A percentile compares a stretch with the other conserved stretches of the same genome.
Evolutionary conservation across 2,797 vertebrate species (phyloP).

Genomic region (Melanogrammus aeglefinus): DNA sequence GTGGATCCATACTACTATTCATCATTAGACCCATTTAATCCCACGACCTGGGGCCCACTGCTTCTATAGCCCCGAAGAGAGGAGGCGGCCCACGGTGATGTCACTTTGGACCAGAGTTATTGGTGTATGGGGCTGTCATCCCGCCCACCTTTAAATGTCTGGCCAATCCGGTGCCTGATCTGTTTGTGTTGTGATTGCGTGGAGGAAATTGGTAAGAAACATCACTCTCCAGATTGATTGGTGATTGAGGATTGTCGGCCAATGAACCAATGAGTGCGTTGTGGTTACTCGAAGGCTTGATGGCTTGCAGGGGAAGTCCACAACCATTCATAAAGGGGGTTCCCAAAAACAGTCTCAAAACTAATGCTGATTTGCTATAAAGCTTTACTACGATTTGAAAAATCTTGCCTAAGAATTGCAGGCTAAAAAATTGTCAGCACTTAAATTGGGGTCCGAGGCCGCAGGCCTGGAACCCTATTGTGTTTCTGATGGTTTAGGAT

Average conservation of each 20-base stretch:
- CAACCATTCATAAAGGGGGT: neutral
- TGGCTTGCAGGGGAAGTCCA: neutral
- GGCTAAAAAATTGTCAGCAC: no score
- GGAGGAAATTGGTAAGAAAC: neutral
- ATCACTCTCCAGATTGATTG: neutral
- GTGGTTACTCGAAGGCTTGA: neutral
- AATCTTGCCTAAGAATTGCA: no score
- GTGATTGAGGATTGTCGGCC: neutral
- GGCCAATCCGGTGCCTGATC: conserved; percentile 54
- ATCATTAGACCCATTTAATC: conserved; percentile 71
- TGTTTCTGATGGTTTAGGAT: no score
- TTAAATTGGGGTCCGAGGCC: no score
- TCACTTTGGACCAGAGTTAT: conserved; percentile 50
- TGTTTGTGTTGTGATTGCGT: conserved; percentile 10
- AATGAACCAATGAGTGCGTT: neutral
- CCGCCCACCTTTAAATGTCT: conserved; percentile 54
- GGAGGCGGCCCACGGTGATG: conserved; percentile 48
- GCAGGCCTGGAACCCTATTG: no score
- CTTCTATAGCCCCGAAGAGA: conserved; percentile 60
- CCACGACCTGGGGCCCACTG: conserved; percentile 50
- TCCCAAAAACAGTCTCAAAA: neutral
- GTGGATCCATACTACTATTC: conserved; percentile 65
- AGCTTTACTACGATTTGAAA: neutral
- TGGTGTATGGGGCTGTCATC: conserved; percentile 48
- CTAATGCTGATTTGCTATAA: neutral